Evolutionary conservation across 2,113 vertebrate genomes (phyloP).

Genomic region (Forbesichthys papilliferus): DNA sequence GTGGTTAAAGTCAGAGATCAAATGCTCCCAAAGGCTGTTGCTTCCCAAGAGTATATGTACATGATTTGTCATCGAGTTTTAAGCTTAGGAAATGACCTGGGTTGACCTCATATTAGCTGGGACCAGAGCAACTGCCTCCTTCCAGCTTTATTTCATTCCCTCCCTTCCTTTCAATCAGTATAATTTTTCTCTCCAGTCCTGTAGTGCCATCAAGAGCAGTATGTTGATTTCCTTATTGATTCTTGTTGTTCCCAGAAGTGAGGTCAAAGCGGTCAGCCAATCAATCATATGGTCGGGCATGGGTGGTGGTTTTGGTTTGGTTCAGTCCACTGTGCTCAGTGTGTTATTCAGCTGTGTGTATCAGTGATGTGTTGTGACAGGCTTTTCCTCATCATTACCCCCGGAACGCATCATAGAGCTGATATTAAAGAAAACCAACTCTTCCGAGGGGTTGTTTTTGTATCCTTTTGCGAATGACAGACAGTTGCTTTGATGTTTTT

Average conservation of each 20-base stretch:
- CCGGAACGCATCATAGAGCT: conserved; percentile 61
- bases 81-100: too few species aligned
- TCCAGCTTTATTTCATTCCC: too few species aligned
- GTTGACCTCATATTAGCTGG: too few species aligned
- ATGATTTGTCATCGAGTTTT: too few species aligned
- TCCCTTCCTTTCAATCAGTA: too few species aligned
- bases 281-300: neutral
- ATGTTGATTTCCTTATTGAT: neutral
- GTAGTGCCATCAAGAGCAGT: too few species aligned
- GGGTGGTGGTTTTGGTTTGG: neutral
- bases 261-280: neutral
- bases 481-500: conserved; percentile 58
- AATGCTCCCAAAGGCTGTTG: too few species aligned
- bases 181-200: too few species aligned
- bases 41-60: too few species aligned
- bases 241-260: neutral
- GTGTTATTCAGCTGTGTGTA: neutral
- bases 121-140: too few species aligned
- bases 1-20: too few species aligned
- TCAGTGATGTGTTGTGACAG: conserved; percentile 33
- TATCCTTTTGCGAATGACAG: conserved; percentile 49
- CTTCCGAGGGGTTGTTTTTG: neutral
- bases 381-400: conserved; percentile 61
- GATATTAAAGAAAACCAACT: conserved; percentile 39
- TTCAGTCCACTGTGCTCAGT: neutral